phyloP scores from a whole-genome alignment of 1,140 invertebrate genomes.

The Thereuonema tuberculata region DNA sequence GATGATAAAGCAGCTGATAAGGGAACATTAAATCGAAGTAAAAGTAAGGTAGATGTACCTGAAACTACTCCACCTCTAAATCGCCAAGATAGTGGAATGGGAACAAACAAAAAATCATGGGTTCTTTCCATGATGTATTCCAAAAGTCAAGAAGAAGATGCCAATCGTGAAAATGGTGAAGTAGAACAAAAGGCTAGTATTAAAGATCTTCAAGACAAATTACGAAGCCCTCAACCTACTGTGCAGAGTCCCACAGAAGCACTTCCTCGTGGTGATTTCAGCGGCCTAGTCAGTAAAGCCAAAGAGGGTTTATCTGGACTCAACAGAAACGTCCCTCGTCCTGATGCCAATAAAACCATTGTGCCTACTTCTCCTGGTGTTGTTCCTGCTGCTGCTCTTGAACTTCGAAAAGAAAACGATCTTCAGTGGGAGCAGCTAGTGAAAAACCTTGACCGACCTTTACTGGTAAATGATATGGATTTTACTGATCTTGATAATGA shows the following conservation, averaged over 20 bases:
- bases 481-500: conserved; percentile 76
- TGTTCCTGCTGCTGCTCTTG: conserved; percentile 31
- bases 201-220: conserved; percentile 23
- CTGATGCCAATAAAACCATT: conserved; percentile 15
- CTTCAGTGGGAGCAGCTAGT: conserved; percentile 88
- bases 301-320: conserved; percentile 62
- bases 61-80: conserved; percentile 14
- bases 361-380: conserved; percentile 36
- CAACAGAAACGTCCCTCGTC: conserved; percentile 9
- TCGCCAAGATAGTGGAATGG: conserved; percentile 32
- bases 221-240: conserved; percentile 34
- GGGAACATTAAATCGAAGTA: conserved; percentile 12
- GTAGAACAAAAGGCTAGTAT: conserved; percentile 12
- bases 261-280: conserved; percentile 52
- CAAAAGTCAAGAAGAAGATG: conserved; percentile 15
- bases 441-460: conserved; percentile 58
- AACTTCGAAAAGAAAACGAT: conserved; percentile 80
- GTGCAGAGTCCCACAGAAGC: conserved; percentile 41
- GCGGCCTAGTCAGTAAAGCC: conserved; percentile 77
- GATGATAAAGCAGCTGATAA: neutral
- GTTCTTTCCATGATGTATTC: conserved; percentile 37
- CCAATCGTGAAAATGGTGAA: conserved; percentile 14
- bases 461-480: conserved; percentile 88
- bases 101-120: conserved; percentile 50
- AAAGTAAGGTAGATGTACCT: conserved; percentile 1